These are phyloP conservation scores for Lasiommata megera DNA, from an alignment of 2,888 invertebrate genomes.

Conservation along the genomic window DNA sequence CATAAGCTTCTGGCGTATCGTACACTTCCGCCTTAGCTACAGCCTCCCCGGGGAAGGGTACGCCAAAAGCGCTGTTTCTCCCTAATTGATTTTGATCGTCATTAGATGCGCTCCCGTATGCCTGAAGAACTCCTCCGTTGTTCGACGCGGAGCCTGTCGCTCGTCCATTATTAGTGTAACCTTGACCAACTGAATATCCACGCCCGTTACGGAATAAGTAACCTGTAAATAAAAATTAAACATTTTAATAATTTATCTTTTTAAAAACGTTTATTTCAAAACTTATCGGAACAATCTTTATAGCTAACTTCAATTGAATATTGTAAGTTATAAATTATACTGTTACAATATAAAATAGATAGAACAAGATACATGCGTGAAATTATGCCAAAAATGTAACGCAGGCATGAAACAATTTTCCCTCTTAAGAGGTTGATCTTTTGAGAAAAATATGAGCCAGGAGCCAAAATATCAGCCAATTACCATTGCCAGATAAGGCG, in stretches of 20 bases:
- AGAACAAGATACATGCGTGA: no score
- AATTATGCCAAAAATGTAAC: no score
- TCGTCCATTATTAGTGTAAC: constrained; percentile 49
- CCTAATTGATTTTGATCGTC: constrained; percentile 32
- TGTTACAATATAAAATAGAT: no score
- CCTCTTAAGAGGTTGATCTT: no score
- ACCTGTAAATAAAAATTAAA: constrained; percentile 40
- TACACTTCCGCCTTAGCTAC: constrained; percentile 48
- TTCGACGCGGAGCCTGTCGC: constrained; percentile 53
- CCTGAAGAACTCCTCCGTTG: constrained; percentile 46
- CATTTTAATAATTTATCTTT: background rate
- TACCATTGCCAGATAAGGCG: no score
- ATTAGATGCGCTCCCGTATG: constrained; percentile 47
- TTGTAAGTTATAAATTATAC: no score
- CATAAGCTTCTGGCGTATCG: constrained; percentile 40
- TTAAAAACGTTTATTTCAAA: no score
- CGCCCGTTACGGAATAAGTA: constrained; percentile 61
- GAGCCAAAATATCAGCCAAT: no score
- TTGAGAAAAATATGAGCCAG: no score
- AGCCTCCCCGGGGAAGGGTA: constrained; percentile 49
- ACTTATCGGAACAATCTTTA: no score
- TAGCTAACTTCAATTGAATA: no score
- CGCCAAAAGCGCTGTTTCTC: constrained; percentile 39
- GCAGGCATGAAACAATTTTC: no score
- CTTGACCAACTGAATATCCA: constrained; percentile 53